Base-by-base conservation (phyloP, 2,888 invertebrate species). In the Chaitophorus viminalis region DNA sequence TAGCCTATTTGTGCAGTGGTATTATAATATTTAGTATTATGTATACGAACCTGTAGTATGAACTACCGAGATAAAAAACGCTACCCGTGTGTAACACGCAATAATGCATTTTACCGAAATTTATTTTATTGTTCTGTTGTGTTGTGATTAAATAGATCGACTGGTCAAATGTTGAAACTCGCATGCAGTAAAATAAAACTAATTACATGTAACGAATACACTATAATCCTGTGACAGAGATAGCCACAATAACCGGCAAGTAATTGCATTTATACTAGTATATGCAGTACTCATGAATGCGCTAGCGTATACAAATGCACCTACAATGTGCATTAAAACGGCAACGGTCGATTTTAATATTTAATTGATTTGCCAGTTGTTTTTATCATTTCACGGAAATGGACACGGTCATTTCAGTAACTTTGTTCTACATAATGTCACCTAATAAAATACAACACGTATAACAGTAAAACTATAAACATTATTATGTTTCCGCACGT, bases 391-490 rank as follows among this genome's bases (percentile, higher is more conserved):
- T 82, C 5, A 3, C 79, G 33, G n/a, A n/a, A 9, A 11, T 17
- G 31, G 18, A 72, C 18, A 3, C 14, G 52, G 52, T 33, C 25
- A 18, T 82, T 72, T 54, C 52, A n/a, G 33, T n/a, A n/a, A 72
- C 33, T 72, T 82, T 33, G 46, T 31, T 39, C 18, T 11, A n/a
- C 25, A 31, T 72, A 82, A 70, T 52, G 29, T 72, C 70, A 70
- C 70, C 46, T 65, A 25, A 82, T 82, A 72, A 70, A 82, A 82
- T 82, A 70, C 70, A 82, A 82, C 72, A 72, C n/a, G 72, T n/a
- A n/a, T n/a, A n/a, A n/a, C 33, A 54, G 33, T 72, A 72, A 46
- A 46, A 82, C 70, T 52, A 33, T 54, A 72, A 70, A 79, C 33
- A 70, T 46, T 31, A 82, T 46, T 31, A 72, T n/a, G 54, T 54